A percentile compares a stretch with the other conserved stretches of the same genome.
Conservation (phyloP, 2,797 vertebrate species). For the Aphelocoma californica region DNA sequence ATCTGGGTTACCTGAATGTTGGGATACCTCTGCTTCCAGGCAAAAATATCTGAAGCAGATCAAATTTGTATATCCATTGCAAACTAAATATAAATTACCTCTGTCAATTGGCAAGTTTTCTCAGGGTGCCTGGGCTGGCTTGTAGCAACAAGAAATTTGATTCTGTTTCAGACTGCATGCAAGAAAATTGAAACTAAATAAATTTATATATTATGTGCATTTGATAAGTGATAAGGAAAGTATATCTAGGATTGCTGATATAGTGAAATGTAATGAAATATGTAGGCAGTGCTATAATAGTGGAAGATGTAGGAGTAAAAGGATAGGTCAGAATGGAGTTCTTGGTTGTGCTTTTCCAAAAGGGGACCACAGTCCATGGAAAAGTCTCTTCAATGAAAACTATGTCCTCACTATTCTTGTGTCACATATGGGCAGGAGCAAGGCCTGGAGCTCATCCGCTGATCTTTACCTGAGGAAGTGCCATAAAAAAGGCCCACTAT, state of each 20-base stretch:
- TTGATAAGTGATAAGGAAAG: background rate
- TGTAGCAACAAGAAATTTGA: background rate
- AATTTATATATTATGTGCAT: background rate
- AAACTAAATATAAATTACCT: background rate
- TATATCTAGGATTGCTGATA: background rate
- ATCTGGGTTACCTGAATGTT: background rate
- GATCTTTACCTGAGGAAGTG: background rate
- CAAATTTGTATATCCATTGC: background rate
- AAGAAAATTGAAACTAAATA: background rate
- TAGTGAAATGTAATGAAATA: background rate
- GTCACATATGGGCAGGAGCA: background rate
- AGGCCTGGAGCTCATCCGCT: background rate
- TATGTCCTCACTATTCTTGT: background rate
- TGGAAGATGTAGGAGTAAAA: background rate
- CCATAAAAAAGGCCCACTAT: background rate
- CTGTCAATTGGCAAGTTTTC: background rate
- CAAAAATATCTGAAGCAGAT: background rate
- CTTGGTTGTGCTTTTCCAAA: background rate
- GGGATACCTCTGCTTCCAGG: background rate
- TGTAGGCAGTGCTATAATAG: background rate
- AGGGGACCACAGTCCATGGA: background rate
- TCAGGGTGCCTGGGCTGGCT: background rate
- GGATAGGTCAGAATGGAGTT: background rate
- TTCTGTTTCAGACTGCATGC: background rate
- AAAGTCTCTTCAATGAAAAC: background rate